A percentile compares a stretch with the other conserved stretches of the same genome.
phyloP scores from a whole-genome alignment of 2,888 invertebrate genomes.

The Andrena flavipes region DNA sequence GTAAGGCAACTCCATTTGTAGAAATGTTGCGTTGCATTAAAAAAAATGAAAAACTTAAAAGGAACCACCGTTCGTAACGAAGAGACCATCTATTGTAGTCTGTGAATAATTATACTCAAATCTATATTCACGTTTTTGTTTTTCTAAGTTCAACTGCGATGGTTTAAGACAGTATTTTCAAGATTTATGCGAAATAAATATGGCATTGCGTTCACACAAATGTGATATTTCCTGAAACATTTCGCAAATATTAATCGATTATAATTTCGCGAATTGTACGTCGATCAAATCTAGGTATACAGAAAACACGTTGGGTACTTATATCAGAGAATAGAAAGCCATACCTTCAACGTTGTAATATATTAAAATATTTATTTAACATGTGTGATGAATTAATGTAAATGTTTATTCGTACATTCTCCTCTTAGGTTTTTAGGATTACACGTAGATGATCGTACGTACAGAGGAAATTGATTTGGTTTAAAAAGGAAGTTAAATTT shows the following conservation, averaged over 20 bases:
- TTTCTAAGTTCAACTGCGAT: background rate
- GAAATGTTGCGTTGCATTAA: background rate
- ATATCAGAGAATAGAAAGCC: constrained; percentile 4
- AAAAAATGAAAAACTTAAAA: constrained; percentile 3
- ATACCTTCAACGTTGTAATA: constrained; percentile 17
- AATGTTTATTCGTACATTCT: constrained; percentile 1
- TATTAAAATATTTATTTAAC: constrained; percentile 35
- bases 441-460: background rate
- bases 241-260: no score
- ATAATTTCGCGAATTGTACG: no score
- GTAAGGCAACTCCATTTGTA: constrained; percentile 32
- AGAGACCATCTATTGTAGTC: background rate
- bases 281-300: no score
- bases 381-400: constrained; percentile 9
- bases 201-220: background rate
- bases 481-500: background rate
- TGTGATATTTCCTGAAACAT: background rate
- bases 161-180: constrained; percentile 8
- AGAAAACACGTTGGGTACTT: background rate
- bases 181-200: background rate
- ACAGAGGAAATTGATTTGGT: constrained; percentile 1
- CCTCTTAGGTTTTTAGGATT: no score
- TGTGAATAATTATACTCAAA: constrained; percentile 1
- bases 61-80: constrained; percentile 2
- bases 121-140: background rate